Conservation (phyloP, 2,113 vertebrate species). For the Phoenicopterus ruber region DNA sequence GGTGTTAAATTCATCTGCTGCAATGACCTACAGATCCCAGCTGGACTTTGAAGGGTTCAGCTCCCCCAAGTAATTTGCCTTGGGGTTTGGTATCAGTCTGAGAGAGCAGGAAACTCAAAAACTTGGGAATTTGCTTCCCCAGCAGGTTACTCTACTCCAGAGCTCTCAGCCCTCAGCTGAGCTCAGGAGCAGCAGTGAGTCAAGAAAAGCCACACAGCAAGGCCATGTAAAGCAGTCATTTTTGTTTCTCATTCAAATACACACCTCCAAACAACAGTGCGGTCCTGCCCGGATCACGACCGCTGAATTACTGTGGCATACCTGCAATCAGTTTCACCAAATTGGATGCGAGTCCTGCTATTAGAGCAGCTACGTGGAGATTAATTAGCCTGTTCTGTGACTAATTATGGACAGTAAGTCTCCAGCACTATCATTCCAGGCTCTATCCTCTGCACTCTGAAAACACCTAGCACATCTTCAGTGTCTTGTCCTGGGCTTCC, state of each 20-base stretch:
- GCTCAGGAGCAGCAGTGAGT: not conserved
- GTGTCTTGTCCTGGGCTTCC: not conserved
- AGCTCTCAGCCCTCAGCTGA: not conserved
- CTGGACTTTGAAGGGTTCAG: not conserved
- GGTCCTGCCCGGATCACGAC: not conserved
- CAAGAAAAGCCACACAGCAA: not conserved
- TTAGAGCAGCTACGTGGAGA: not conserved
- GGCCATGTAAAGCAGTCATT: not conserved
- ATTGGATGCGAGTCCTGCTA: not conserved
- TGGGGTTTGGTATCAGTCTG: not conserved
- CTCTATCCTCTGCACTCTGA: not conserved
- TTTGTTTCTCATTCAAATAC: not conserved
- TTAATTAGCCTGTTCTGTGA: not conserved
- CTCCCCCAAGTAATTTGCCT: not conserved
- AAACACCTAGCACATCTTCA: not conserved
- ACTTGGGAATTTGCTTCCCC: not conserved
- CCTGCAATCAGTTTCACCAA: not conserved
- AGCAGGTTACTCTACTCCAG: not conserved
- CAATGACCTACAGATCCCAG: not conserved
- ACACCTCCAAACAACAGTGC: not conserved
- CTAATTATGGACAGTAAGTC: not conserved
- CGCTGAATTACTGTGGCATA: not conserved
- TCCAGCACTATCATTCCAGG: not conserved
- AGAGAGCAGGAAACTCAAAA: not conserved
- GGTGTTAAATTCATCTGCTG: not conserved